A percentile compares a stretch with the other conserved stretches of the same genome.
These are phyloP conservation scores for Heliconius himera DNA, from an alignment of 1,140 invertebrate genomes.

Conservation along the genomic window DNA sequence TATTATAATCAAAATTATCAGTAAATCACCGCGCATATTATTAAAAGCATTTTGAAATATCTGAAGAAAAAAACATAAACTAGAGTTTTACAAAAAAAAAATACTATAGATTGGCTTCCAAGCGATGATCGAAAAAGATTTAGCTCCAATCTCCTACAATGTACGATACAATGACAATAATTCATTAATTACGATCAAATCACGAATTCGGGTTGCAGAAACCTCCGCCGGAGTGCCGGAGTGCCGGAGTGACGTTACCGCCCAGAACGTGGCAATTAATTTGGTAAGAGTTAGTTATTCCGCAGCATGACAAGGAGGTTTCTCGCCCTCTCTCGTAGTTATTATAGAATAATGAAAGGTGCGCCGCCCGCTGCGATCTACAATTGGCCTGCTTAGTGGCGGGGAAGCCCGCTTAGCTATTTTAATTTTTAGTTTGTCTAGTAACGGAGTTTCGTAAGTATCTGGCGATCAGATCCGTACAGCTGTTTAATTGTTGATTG, in stretches of 20 bases:
- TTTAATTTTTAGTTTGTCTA: conserved; percentile 81
- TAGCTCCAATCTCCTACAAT: background rate
- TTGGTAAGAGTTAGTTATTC: conserved; percentile 73
- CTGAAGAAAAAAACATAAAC: background rate
- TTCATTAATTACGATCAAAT: conserved; percentile 61
- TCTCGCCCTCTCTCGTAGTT: conserved; percentile 72
- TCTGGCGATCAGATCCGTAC: conserved; percentile 52
- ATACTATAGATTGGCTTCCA: background rate
- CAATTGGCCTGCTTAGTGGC: conserved; percentile 78
- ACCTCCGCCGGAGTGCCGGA: conserved; percentile 63
- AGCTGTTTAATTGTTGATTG: conserved; percentile 40
- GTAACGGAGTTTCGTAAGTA: conserved; percentile 75
- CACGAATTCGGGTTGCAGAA: conserved; percentile 54
- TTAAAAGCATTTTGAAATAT: background rate
- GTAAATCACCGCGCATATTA: background rate
- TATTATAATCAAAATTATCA: background rate
- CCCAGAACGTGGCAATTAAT: conserved; percentile 76
- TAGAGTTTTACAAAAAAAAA: background rate
- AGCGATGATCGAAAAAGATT: background rate
- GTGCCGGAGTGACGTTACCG: conserved; percentile 66
- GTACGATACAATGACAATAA: conserved; percentile 45
- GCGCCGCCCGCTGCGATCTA: conserved; percentile 74
- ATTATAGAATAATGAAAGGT: conserved; percentile 80
- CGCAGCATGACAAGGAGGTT: conserved; percentile 70
- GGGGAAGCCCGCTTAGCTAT: conserved; percentile 75